These are phyloP conservation scores for Corapipo altera DNA, from an alignment of 2,113 vertebrate species.

Conservation along the genomic window DNA sequence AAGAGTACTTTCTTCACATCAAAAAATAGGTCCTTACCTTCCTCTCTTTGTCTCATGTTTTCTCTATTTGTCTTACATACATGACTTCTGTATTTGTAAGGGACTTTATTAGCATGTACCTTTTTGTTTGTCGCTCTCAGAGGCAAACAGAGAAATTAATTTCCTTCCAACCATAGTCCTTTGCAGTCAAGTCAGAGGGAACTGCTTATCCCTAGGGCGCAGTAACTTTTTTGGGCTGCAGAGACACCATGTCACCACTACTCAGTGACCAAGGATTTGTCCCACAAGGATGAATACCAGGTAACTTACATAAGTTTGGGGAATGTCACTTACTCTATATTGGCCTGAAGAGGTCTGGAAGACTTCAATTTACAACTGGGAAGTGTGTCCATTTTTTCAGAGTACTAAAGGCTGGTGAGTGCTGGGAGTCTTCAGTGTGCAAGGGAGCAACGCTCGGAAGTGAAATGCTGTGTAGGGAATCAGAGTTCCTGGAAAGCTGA, in stretches of 20 bases:
- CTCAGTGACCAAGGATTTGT: not conserved
- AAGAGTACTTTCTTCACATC: not conserved
- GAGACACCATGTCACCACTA: not conserved
- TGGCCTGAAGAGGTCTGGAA: not conserved
- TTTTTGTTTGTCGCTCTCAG: not conserved
- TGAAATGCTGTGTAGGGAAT: not conserved
- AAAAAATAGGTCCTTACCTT: not conserved
- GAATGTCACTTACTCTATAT: not conserved
- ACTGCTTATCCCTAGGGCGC: not conserved
- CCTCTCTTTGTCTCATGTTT: not conserved
- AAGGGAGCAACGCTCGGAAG: not conserved
- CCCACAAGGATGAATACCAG: not conserved
- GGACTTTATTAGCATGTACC: not conserved
- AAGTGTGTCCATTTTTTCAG: not conserved
- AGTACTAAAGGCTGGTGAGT: not conserved
- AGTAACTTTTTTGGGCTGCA: not conserved
- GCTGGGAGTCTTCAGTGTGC: not conserved
- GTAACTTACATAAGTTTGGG: not conserved
- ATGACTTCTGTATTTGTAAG: not conserved
- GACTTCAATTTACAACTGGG: not conserved
- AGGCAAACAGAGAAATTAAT: not conserved
- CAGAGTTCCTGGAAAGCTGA: not conserved
- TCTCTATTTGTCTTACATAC: not conserved
- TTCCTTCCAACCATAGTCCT: not conserved
- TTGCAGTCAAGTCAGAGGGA: not conserved